Evolutionary conservation across 1,140 invertebrate genomes (phyloP), one percentile per base, ranked within the genome.

Genomic region (Meloidogyne floridensis): DNA sequence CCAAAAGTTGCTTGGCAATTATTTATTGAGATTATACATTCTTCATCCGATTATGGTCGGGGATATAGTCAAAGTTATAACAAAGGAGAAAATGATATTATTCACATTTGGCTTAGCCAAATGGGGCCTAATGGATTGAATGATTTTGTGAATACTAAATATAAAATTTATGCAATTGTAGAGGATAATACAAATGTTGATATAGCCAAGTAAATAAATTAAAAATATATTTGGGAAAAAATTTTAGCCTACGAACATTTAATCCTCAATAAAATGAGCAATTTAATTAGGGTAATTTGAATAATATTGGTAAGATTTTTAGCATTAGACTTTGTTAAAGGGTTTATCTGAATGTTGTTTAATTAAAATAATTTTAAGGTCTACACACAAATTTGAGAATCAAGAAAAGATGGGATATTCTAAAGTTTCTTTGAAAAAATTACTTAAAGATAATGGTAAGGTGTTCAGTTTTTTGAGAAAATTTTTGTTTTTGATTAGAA

Each of bases 1-100:
- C 59, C 59, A 65, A 65, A 65, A 65, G 59, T 65, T n/a, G 59
- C 59, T n/a, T 65, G 59, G 59, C 15, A 65, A n/a, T 65, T 65
- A 65, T n/a, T n/a, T 8, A 18, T 65, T 65, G 59, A 65, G 10
- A 6, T 65, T 65, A n/a, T 6, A 15, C 10, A 65, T 65, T 8
- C 4, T 47, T 47, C 47, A 8, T 8, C 47, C 7, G 47, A 47
- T 47, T 47, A 47, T 47, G 7, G 47, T 47, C 47, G 47, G 47
- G 7, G 59, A 65, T n/a, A 5, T 6, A 7, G 5, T 3, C 6
- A n/a, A 15, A 65, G 59, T 6, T 15, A 15, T 15, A 65, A 15
- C 10, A 11, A n/a, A n/a, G 6, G 7, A 18, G 56, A 59, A 15
- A 15, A 59, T 59, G 56, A 15, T 5, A 2, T n/a, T n/a, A 65